Conservation (phyloP, 37 sponge, comb jelly and placozoan species). For the Spongia lamella region DNA sequence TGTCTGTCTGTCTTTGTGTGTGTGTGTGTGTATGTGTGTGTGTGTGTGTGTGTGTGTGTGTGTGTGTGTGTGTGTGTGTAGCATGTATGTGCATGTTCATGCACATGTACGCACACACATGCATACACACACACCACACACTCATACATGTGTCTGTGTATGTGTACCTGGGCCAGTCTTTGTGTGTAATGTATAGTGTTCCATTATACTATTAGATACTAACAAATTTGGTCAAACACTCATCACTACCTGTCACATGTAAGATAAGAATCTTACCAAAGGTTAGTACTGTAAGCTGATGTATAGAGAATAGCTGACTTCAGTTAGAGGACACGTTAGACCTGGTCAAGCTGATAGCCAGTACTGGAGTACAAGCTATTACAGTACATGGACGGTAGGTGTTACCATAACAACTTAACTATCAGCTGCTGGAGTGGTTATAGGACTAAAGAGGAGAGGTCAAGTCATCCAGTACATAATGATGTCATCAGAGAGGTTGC, state of each 20-base stretch:
- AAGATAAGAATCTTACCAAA: slow-evolving; percentile 92
- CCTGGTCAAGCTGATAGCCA: slow-evolving; percentile 82
- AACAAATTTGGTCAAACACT: slow-evolving; percentile 64
- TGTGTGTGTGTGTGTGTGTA: too few relatives aligned
- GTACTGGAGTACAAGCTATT: slow-evolving; percentile 93
- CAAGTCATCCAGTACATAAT: slow-evolving; percentile 70
- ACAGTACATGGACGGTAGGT: slow-evolving; percentile 88
- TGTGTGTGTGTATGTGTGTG: too few relatives aligned
- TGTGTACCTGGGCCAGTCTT: too few relatives aligned
- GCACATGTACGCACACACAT: too few relatives aligned
- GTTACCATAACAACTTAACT: too few relatives aligned
- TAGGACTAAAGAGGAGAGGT: slow-evolving; percentile 28
- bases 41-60: too few relatives aligned
- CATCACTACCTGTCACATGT: slow-evolving; percentile 87
- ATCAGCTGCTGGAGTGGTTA: too few relatives aligned
- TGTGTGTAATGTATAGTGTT: too few relatives aligned
- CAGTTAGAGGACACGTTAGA: slow-evolving; percentile 83
- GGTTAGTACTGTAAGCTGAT: slow-evolving; percentile 15
- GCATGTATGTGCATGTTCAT: too few relatives aligned
- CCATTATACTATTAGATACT: slow-evolving; percentile 71
- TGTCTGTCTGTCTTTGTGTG: too few relatives aligned
- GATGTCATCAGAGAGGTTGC: slow-evolving; percentile 78
- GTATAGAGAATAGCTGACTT: neutral
- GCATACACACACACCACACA: too few relatives aligned
- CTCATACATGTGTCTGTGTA: too few relatives aligned